These are phyloP conservation scores for Nymphalis polychloros DNA, from an alignment of 2,888 invertebrate species.

Conservation along the genomic window DNA sequence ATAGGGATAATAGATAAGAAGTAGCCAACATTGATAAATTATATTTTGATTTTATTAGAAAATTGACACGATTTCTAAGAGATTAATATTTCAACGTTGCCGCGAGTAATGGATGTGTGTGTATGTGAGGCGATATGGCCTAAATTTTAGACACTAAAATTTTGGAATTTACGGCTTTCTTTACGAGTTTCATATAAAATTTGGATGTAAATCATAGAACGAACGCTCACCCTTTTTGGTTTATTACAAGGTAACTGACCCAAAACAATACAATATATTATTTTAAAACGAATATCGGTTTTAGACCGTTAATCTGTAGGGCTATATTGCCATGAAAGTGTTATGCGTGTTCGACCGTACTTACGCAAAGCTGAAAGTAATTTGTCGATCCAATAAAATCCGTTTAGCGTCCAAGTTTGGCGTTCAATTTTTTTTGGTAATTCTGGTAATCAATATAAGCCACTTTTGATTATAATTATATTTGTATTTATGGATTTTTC, in stretches of 20 bases:
- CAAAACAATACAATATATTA: slow-evolving; percentile 17
- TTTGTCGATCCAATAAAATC: slow-evolving; percentile 26
- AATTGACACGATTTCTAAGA: no score
- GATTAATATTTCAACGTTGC: no score
- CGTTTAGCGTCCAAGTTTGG: slow-evolving; percentile 24
- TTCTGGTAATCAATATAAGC: background rate
- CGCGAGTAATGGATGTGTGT: background rate
- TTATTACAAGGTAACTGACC: slow-evolving; percentile 18
- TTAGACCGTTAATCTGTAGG: background rate
- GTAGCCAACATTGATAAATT: no score
- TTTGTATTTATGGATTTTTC: no score
- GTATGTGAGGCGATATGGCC: background rate
- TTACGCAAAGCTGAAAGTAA: slow-evolving; percentile 23
- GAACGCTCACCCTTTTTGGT: slow-evolving; percentile 11
- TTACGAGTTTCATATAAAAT: background rate
- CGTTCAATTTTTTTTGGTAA: slow-evolving; percentile 6
- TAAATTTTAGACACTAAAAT: background rate
- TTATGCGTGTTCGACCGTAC: slow-evolving; percentile 25
- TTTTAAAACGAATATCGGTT: slow-evolving; percentile 3
- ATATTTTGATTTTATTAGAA: no score
- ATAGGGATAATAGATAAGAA: no score
- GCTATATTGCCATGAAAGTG: slow-evolving; percentile 12
- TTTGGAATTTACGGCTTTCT: slow-evolving; percentile 3
- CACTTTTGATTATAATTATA: background rate
- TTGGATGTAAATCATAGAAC: background rate